Evolutionary conservation across 1,140 invertebrate species (phyloP).

Genomic region (Melanaphis sacchari): DNA sequence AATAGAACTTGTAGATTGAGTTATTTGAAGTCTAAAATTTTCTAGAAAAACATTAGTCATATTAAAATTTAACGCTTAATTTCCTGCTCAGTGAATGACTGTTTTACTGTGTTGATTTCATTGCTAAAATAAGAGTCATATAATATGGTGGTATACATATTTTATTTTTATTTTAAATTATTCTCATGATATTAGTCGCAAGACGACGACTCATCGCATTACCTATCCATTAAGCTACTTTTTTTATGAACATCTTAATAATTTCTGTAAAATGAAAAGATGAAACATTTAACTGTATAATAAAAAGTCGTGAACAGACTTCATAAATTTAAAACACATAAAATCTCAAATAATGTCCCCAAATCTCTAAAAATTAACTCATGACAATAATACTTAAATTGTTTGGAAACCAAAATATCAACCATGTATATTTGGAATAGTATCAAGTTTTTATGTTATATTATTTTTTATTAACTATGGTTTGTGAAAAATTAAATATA

Average conservation of each 20-base stretch:
- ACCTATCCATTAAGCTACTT: neutral
- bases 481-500: neutral
- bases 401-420: neutral
- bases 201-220: neutral
- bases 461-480: neutral
- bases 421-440: neutral
- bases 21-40: neutral
- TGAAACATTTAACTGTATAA: neutral
- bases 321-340: neutral
- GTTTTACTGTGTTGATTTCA: neutral
- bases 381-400: conserved; percentile 1
- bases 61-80: neutral
- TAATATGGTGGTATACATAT: neutral
- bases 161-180: conserved; percentile 19
- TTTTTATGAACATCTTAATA: conserved; percentile 16
- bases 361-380: neutral
- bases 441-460: neutral
- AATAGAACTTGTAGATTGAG: neutral
- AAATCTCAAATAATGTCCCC: neutral
- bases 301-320: neutral
- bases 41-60: neutral
- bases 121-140: neutral
- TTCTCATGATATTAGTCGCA: neutral
- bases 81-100: neutral
- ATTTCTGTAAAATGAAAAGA: neutral